phyloP scores from a whole-genome alignment of 2,113 vertebrate genomes.

The Dicrurus megarhynchus region DNA sequence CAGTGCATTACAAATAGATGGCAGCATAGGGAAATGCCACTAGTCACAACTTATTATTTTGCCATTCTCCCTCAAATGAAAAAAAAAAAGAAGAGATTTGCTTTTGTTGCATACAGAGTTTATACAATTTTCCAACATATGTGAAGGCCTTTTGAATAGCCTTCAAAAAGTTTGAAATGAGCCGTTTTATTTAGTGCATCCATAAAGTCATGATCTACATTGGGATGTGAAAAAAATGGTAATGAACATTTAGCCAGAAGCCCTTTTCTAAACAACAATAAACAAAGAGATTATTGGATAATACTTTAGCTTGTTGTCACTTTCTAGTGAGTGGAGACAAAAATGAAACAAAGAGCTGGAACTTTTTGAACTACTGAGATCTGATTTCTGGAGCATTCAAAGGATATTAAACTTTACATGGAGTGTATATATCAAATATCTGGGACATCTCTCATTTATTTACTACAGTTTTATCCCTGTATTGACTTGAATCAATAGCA shows the following conservation, averaged over 20 bases:
- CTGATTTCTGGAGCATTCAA: neutral
- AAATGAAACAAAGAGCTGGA: neutral
- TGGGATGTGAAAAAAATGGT: neutral
- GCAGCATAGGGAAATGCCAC: slow-evolving; percentile 13
- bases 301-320: slow-evolving; percentile 24
- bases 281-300: slow-evolving; percentile 3
- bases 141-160: neutral
- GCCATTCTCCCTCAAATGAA: neutral
- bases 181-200: neutral
- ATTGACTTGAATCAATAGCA: neutral
- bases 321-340: neutral
- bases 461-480: neutral
- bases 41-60: neutral
- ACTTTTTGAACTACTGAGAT: neutral
- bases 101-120: neutral
- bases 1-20: slow-evolving; percentile 4
- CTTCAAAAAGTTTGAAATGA: neutral
- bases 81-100: neutral
- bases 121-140: neutral
- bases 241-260: slow-evolving; percentile 8
- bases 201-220: neutral
- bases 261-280: slow-evolving; percentile 1
- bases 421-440: neutral
- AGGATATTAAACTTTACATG: neutral
- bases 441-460: neutral